Percentiles rank a stretch among this genome's conserved stretches.
phyloP scores from a whole-genome alignment of 2,113 vertebrate genomes.

The Siphamia tubifer region DNA sequence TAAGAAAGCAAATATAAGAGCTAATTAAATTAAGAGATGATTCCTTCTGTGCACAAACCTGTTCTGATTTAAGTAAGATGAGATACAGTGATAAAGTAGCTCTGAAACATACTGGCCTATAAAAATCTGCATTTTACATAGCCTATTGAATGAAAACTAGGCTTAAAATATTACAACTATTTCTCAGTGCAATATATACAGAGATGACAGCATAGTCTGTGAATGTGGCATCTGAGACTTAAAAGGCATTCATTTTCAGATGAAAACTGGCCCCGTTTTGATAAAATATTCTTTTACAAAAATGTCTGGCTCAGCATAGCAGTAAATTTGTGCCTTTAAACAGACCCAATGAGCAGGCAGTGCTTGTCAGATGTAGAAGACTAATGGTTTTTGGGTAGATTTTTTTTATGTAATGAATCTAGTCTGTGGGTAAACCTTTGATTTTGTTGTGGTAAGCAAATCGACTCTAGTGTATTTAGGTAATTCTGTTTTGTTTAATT shows the following conservation, averaged over 20 bases:
- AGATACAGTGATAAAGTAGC: not conserved
- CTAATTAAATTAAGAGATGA: too few relatives aligned
- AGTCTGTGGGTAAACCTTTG: constrained; percentile 7
- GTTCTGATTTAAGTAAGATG: not conserved
- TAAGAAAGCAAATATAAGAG: too few relatives aligned
- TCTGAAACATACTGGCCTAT: not conserved
- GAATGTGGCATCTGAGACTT: constrained; percentile 4
- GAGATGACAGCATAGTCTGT: constrained; percentile 21
- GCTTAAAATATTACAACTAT: constrained; percentile 15
- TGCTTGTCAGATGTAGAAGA: constrained; percentile 38
- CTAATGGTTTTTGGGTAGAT: constrained; percentile 46
- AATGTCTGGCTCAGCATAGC: constrained; percentile 42
- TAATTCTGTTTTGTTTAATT: not conserved
- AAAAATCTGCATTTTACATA: not conserved
- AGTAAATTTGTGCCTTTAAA: constrained; percentile 44
- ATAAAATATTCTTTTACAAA: constrained; percentile 43
- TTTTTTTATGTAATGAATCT: constrained; percentile 44
- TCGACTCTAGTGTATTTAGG: constrained; percentile 23
- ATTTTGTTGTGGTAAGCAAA: constrained; percentile 25
- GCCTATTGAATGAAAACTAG: constrained; percentile 4
- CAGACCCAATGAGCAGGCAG: constrained; percentile 24
- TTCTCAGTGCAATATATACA: not conserved
- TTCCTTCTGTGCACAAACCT: not conserved
- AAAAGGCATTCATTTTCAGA: constrained; percentile 30
- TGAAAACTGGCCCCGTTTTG: constrained; percentile 32